These are phyloP conservation scores for Phaethornis superciliosus DNA, from an alignment of 2,113 vertebrate species.

Conservation along the genomic window DNA sequence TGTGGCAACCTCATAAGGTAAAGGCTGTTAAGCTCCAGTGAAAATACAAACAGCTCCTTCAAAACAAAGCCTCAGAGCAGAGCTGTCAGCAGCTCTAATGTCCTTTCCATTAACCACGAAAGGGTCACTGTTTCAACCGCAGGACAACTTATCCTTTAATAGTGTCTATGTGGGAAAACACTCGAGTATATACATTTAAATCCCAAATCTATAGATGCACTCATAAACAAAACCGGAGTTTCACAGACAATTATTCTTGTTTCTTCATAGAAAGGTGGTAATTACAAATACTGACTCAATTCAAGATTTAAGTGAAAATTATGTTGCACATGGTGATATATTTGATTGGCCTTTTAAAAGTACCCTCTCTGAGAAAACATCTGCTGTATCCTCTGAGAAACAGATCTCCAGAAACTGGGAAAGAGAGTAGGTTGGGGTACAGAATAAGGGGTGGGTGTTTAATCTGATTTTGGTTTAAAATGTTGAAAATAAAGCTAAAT, in stretches of 20 bases:
- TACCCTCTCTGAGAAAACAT: not conserved
- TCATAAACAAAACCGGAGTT: not conserved
- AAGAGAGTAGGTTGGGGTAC: not conserved
- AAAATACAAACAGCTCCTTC: not conserved
- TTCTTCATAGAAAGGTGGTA: not conserved
- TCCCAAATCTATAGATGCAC: not conserved
- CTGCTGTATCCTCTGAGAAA: not conserved
- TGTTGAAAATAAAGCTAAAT: not conserved
- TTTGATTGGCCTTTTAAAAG: not conserved
- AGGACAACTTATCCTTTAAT: not conserved
- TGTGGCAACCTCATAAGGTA: not conserved
- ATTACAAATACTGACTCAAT: not conserved
- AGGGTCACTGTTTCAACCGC: not conserved
- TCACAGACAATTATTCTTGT: not conserved
- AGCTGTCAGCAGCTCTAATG: not conserved
- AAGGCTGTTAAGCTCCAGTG: not conserved
- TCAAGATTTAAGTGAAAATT: not conserved
- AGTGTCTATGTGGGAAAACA: not conserved
- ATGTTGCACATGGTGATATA: not conserved
- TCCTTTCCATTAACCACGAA: not conserved
- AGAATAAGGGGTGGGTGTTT: fast-evolving
- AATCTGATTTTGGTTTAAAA: not conserved
- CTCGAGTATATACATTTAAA: not conserved
- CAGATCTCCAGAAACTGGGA: not conserved
- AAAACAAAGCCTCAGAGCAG: not conserved